Evolutionary conservation across 2,888 invertebrate genomes (phyloP).

Genomic region (Cephonodes hylas): DNA sequence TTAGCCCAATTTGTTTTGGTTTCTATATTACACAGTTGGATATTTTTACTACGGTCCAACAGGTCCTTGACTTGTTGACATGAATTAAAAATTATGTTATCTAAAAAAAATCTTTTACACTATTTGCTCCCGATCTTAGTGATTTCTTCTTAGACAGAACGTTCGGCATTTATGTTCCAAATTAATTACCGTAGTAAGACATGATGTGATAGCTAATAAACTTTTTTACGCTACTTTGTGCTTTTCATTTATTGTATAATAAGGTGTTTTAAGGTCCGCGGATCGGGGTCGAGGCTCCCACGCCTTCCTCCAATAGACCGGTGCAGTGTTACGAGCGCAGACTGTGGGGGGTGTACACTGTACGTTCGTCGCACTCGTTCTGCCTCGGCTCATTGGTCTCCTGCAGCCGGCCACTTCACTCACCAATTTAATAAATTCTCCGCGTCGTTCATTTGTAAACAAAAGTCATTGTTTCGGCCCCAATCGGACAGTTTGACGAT

Average conservation of each 20-base stretch:
- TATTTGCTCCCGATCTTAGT: constrained; percentile 68
- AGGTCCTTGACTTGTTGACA: not conserved
- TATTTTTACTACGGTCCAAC: not conserved
- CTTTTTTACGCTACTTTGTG: constrained; percentile 72
- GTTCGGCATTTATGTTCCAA: constrained; percentile 75
- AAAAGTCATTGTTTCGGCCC: constrained; percentile 77
- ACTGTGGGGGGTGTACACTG: constrained; percentile 59
- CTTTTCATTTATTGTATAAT: constrained; percentile 38
- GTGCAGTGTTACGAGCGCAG: constrained; percentile 47
- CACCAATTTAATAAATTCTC: constrained; percentile 70
- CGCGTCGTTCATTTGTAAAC: constrained; percentile 73
- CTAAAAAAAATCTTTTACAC: constrained; percentile 7
- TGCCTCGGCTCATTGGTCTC: constrained; percentile 59
- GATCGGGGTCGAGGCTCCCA: constrained; percentile 60
- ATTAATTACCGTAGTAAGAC: constrained; percentile 72
- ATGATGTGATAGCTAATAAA: constrained; percentile 80
- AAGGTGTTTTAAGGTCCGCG: constrained; percentile 24
- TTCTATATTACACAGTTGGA: not conserved
- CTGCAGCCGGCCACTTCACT: constrained; percentile 54
- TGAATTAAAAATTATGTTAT: not conserved
- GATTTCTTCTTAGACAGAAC: constrained; percentile 62
- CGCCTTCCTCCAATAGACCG: constrained; percentile 59
- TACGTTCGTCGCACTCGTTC: constrained; percentile 60
- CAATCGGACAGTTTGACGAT: constrained; percentile 70
- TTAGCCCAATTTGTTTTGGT: constrained; percentile 8